Conservation (phyloP, 2,888 invertebrate species). For the Eristalis intricaria region DNA sequence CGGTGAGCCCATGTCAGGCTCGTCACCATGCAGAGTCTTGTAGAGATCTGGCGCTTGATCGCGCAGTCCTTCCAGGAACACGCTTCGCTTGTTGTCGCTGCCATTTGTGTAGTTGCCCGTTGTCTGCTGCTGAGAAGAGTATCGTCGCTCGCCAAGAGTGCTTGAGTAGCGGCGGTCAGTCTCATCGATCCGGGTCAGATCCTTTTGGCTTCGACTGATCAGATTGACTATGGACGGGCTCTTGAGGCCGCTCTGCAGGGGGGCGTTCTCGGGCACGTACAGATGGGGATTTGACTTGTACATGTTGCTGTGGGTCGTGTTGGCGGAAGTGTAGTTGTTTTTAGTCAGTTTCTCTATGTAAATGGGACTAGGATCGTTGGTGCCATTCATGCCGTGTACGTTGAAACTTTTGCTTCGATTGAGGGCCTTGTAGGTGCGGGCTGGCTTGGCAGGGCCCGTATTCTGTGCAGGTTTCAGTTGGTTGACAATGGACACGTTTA, state of each 20-base stretch:
- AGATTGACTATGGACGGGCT: constrained; percentile 94
- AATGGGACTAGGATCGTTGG: constrained; percentile 82
- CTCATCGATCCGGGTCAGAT: constrained; percentile 85
- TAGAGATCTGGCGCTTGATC: constrained; percentile 88
- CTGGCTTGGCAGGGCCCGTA: constrained; percentile 89
- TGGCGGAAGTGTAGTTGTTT: constrained; percentile 78
- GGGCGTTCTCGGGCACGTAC: constrained; percentile 83
- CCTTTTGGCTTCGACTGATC: constrained; percentile 91
- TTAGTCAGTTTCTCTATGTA: constrained; percentile 79
- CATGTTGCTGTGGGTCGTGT: constrained; percentile 79
- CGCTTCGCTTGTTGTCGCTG: constrained; percentile 84
- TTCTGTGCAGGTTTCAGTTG: constrained; percentile 79
- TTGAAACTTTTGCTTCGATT: constrained; percentile 93
- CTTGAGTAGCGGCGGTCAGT: constrained; percentile 76
- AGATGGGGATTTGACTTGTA: constrained; percentile 91
- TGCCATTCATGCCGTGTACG: constrained; percentile 85
- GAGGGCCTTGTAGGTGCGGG: constrained; percentile 89
- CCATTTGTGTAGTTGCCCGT: constrained; percentile 50
- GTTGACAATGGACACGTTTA: constrained; percentile 86
- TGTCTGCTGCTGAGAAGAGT: constrained; percentile 48
- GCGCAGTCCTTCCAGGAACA: constrained; percentile 86
- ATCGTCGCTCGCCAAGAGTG: constrained; percentile 67
- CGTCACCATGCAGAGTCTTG: constrained; percentile 87
- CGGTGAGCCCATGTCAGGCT: constrained; percentile 74
- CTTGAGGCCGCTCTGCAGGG: constrained; percentile 83